Evolutionary conservation across 2,797 vertebrate genomes (phyloP), one percentile per base, ranked within the genome.

Genomic region (Ispidina lecontei): DNA sequence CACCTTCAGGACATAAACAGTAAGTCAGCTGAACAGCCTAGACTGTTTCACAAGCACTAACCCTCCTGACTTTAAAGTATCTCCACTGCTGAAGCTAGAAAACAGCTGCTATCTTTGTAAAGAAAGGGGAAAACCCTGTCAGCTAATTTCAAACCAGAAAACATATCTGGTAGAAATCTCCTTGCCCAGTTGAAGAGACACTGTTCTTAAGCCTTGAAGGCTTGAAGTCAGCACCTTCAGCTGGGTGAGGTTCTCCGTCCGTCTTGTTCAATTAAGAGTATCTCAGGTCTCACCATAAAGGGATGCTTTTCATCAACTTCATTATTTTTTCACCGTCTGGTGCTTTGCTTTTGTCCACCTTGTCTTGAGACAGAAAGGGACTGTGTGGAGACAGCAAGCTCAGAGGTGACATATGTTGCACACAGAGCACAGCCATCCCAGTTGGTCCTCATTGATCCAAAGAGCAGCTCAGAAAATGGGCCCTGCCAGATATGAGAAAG

Each of bases 341-440:
- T 49, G 56, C 44, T 79, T 41, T 35, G 26, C 14, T 89, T 89
- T 90, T 82, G 82, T 72, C 62, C 79, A 64, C 28, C 5, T 55
- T 82, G 64, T 81, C 92, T 51, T 56, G 49, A 75, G 64, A 89
- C 39, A 91, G 64, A 88, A 95, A 82, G 31, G 64, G 77, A 54
- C 74, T 44, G 41, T 73, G 89, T 64, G 64, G 52, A 79, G 62
- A 84, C 47, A 49, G 52, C 2, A 9, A 90, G 59, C 74, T 81
- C 84, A 79, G 86, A 76, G 74, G 74, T 54, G 74, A 76, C 52
- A 72, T 84, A 68, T 69, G 62, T 87, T 79, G 46, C 46, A 51
- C 0, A 0, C 1, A 62, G 26, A 81, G 63, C 83, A 81, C 14
- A 59, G 67, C 44, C 59, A 67, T 59, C 82, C 70, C 26, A 14